A percentile compares a stretch with the other conserved stretches of the same genome.
Evolutionary conservation across 2,888 invertebrate genomes (phyloP).

Genomic region (Cremastinae sp.): DNA sequence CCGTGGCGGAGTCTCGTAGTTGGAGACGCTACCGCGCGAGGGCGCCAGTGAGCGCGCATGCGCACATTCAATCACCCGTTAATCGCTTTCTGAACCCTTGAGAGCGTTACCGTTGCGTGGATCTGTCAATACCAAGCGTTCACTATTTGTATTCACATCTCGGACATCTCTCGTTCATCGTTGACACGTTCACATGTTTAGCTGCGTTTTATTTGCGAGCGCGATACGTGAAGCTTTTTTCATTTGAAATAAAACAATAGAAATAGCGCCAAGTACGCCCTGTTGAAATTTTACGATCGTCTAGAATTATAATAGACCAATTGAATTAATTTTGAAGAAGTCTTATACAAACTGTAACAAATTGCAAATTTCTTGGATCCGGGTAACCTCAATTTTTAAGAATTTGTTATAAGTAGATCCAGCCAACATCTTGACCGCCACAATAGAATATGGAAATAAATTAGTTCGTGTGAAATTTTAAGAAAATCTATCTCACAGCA

Average conservation of each 20-base stretch:
- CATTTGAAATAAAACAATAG: slow-evolving; percentile 7
- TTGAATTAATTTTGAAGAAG: too few relatives aligned
- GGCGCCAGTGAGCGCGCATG: slow-evolving; percentile 7
- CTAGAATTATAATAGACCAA: too few relatives aligned
- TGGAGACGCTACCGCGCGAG: slow-evolving; percentile 23
- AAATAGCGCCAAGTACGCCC: too few relatives aligned
- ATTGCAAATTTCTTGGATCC: too few relatives aligned
- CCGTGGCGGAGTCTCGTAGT: slow-evolving; percentile 21
- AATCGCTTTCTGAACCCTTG: slow-evolving; percentile 25
- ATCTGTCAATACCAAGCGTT: slow-evolving; percentile 42
- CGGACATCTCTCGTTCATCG: slow-evolving; percentile 45
- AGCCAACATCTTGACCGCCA: too few relatives aligned
- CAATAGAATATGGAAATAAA: too few relatives aligned
- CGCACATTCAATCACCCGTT: slow-evolving; percentile 2
- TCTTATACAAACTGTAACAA: too few relatives aligned
- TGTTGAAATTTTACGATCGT: too few relatives aligned
- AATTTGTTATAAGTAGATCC: too few relatives aligned
- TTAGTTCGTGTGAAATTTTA: too few relatives aligned
- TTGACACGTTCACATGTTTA: slow-evolving; percentile 42
- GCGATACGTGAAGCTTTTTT: slow-evolving; percentile 40
- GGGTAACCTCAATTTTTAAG: too few relatives aligned
- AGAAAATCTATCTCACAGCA: too few relatives aligned
- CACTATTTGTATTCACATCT: slow-evolving; percentile 45
- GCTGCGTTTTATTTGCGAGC: slow-evolving; percentile 14
- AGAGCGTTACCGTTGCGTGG: slow-evolving; percentile 25